Evolutionary conservation across 2,797 vertebrate genomes (phyloP).

Genomic region (Labroides dimidiatus): DNA sequence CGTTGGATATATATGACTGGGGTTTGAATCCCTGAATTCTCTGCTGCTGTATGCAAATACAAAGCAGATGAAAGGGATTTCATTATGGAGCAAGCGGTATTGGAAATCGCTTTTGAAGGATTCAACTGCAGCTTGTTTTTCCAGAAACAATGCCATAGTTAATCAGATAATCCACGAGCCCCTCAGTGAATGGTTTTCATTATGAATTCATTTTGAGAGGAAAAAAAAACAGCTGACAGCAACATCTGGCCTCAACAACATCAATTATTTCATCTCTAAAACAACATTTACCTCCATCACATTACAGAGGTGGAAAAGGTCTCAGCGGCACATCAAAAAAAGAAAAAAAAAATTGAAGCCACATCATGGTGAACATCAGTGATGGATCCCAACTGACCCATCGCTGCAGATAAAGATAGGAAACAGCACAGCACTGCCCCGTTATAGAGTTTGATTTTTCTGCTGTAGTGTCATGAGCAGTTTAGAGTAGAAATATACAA

Average conservation of each 20-base stretch:
- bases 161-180: neutral
- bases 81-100: neutral
- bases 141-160: conserved; percentile 5
- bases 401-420: neutral
- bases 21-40: neutral
- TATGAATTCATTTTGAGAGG: neutral
- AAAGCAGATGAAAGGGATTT: conserved; percentile 14
- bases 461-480: neutral
- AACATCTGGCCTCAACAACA: neutral
- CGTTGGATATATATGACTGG: neutral
- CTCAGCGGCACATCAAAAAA: neutral
- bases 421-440: neutral
- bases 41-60: conserved; percentile 9
- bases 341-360: neutral
- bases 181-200: conserved; percentile 4
- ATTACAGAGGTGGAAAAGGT: neutral
- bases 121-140: neutral
- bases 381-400: neutral
- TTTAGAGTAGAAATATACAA: neutral
- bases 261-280: neutral
- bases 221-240: conserved; percentile 8
- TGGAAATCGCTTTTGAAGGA: conserved; percentile 5
- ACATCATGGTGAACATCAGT: neutral
- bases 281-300: neutral
- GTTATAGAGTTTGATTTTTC: neutral